Base-by-base conservation (phyloP, 2,888 invertebrate genomes). In the Cerceris rybyensis region DNA sequence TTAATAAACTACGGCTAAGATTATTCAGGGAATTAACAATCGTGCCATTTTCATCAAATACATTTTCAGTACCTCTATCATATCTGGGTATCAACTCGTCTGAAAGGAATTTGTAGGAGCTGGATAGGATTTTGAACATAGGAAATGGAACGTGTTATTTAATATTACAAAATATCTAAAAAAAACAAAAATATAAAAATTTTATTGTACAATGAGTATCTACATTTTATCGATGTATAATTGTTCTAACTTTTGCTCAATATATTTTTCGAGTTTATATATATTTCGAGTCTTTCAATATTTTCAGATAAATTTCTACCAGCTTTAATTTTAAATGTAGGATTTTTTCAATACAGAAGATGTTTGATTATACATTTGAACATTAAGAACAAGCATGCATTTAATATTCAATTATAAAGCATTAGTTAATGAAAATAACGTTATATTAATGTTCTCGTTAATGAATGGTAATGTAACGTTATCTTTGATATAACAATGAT, bases 1-100 rank as follows among this genome's bases (percentile, higher is more conserved):
- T 86, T n/a, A 91, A 68, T 39, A 90, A 85, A 60, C 86, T 87
- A 54, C 84, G 84, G 58, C 88, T 86, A n/a, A 90, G 79, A 63
- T 90, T 85, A 42, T 86, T 87, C 60, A 90, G 81, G 43, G 84
- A 74, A 70, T 86, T 83, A 28, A 75, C 70, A 17, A 70, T 65
- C 5, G 60, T 46, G 9, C 79, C 39, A 42, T 66, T 70, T 7
- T 78, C 59, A 39, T 74, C 49, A 11, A 78, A 70, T 9, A 61
- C 28, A 71, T 74, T 70, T 57, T 78, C 81, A 43, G 57, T 60
- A 6, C 4, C 16, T 41, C 68, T 69, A n/a, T 81, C 71, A 55
- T 71, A 73, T 46, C 43, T 64, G 14, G 87, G 81, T 52, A 86
- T 87, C 68, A 89, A 74, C 70, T 88, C 81, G 70, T 85, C 87